Evolutionary conservation across 2,888 invertebrate genomes (phyloP).

Genomic region (Tetranychus truncatus): DNA sequence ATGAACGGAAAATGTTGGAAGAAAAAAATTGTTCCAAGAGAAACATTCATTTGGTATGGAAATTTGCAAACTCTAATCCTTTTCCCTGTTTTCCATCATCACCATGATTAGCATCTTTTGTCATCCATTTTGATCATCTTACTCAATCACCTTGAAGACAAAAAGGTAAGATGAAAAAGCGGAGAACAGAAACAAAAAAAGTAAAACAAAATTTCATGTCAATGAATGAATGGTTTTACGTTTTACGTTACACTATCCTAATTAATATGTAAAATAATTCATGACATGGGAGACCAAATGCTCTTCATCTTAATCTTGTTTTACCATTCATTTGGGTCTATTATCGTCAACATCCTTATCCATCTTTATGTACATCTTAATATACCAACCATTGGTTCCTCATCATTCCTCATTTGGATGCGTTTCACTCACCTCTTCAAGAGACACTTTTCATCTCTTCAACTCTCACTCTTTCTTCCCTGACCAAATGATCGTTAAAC

Average conservation of each 20-base stretch:
- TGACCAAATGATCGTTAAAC: no score
- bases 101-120: background rate
- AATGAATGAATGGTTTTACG: background rate
- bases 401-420: no score
- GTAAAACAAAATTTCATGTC: background rate
- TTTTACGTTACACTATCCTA: background rate
- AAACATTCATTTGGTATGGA: no score
- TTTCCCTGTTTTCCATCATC: background rate
- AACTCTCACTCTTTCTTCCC: no score
- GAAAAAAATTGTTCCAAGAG: no score
- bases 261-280: slow-evolving; percentile 1
- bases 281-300: background rate
- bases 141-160: background rate
- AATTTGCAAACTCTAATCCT: background rate
- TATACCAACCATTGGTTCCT: no score
- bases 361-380: background rate
- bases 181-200: background rate
- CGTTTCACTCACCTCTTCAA: no score
- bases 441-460: no score
- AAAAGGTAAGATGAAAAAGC: background rate
- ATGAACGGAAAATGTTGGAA: no score
- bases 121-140: background rate
- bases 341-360: no score
- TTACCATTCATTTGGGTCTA: no score
- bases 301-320: background rate